Evolutionary conservation across 2,797 vertebrate genomes (phyloP).

Genomic region (Trematomus bernacchii): DNA sequence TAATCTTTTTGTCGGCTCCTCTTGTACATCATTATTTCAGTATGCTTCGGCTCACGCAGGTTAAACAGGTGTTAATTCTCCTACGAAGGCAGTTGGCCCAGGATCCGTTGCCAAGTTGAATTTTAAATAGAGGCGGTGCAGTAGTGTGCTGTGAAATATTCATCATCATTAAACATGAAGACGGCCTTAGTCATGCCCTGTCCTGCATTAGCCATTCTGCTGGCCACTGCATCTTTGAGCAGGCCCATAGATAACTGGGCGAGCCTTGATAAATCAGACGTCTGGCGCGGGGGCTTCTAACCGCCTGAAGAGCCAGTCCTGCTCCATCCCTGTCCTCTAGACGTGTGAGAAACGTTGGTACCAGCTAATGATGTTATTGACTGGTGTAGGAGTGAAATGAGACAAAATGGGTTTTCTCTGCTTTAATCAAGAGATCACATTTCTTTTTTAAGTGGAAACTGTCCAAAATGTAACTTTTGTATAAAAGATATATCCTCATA

Average conservation of each 20-base stretch:
- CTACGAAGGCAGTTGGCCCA: constrained; percentile 35
- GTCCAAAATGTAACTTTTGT: neutral
- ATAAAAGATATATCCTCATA: neutral
- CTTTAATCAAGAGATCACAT: neutral
- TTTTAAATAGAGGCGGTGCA: constrained; percentile 71
- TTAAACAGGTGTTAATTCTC: constrained; percentile 58
- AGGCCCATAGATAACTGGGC: constrained; percentile 56
- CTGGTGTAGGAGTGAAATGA: neutral
- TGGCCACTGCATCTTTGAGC: constrained; percentile 57
- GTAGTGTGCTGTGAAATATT: constrained; percentile 78
- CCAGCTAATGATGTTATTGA: constrained; percentile 31
- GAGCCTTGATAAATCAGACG: constrained; percentile 41
- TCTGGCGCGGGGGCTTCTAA: constrained; percentile 21
- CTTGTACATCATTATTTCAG: constrained; percentile 25
- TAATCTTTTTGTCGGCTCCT: neutral
- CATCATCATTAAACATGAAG: constrained; percentile 83
- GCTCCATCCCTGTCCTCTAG: neutral
- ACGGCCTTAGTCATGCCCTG: constrained; percentile 63
- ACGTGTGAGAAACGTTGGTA: constrained; percentile 6
- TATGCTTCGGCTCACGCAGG: constrained; percentile 16
- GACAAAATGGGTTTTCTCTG: neutral
- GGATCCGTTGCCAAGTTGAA: constrained; percentile 66
- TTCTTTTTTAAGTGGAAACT: neutral
- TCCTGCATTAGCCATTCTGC: constrained; percentile 70
- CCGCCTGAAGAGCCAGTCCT: constrained; percentile 8